Evolutionary conservation across 2,888 invertebrate genomes (phyloP).

Genomic region (Pollenia amentaria): DNA sequence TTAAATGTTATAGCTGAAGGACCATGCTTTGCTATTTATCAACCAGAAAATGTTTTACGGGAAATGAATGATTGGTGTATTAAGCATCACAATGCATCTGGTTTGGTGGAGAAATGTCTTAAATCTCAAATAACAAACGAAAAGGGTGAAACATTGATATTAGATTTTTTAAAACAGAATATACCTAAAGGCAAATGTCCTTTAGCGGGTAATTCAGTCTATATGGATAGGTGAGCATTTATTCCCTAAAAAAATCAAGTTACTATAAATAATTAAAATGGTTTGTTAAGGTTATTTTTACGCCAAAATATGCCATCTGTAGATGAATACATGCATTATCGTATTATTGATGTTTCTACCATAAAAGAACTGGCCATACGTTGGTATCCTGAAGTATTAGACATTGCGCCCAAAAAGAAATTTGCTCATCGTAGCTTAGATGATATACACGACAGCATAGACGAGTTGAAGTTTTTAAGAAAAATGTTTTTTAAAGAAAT

Average conservation of each 20-base stretch:
- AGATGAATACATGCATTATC: conserved; percentile 93
- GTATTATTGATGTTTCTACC: conserved; percentile 96
- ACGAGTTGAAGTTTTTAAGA: conserved; percentile 93
- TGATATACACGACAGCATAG: conserved; percentile 94
- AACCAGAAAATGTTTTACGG: conserved; percentile 89
- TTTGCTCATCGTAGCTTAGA: conserved; percentile 90
- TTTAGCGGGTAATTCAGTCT: conserved; percentile 94
- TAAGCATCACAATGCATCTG: conserved; percentile 92
- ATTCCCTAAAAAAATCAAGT: too few species aligned
- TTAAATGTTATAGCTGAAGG: conserved; percentile 91
- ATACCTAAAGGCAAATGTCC: conserved; percentile 87
- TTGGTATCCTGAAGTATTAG: conserved; percentile 89
- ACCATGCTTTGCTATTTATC: conserved; percentile 91
- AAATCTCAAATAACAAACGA: conserved; percentile 88
- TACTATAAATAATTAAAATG: neutral
- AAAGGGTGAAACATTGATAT: conserved; percentile 89
- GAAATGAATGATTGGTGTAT: conserved; percentile 94
- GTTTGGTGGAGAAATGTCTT: conserved; percentile 90
- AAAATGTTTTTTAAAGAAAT: conserved; percentile 86
- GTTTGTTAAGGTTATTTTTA: conserved; percentile 87
- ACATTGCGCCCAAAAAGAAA: conserved; percentile 87
- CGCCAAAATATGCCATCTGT: conserved; percentile 91
- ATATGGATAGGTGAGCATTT: conserved; percentile 88
- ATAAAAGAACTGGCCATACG: conserved; percentile 93
- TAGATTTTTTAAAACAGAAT: conserved; percentile 89